Conservation (phyloP, 2,888 invertebrate genomes). For the Rotaria macrura region DNA sequence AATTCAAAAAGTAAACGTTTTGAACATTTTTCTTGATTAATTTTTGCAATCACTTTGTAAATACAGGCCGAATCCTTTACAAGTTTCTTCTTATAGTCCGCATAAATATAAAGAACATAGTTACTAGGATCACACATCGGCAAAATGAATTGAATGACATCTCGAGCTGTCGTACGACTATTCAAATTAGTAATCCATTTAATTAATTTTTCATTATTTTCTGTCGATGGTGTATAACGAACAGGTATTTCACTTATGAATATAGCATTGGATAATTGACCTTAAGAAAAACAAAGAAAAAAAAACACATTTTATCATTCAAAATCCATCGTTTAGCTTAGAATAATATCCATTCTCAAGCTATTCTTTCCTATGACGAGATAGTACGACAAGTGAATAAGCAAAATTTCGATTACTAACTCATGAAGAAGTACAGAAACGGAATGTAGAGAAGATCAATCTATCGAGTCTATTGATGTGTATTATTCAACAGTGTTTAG, state of each 20-base stretch:
- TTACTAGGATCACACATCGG: background rate
- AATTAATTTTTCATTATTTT: background rate
- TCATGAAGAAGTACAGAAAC: too few species aligned
- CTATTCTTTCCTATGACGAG: too few species aligned
- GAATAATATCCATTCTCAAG: too few species aligned
- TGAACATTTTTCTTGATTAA: background rate
- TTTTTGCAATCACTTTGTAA: background rate
- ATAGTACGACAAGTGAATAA: too few species aligned
- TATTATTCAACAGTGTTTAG: too few species aligned
- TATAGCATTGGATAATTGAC: background rate
- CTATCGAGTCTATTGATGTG: too few species aligned
- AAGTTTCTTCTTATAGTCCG: background rate
- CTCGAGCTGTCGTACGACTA: background rate
- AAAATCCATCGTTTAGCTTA: too few species aligned
- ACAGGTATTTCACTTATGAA: slow-evolving; percentile 21
- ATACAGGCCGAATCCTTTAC: background rate
- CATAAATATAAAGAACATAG: background rate
- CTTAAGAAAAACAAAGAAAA: background rate
- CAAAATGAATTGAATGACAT: background rate
- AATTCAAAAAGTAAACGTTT: slow-evolving; percentile 1
- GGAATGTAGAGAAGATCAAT: too few species aligned
- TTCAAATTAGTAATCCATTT: slow-evolving; percentile 10
- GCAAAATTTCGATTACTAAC: too few species aligned
- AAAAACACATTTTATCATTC: background rate
- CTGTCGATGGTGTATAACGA: background rate